Base-by-base conservation (phyloP, 2,113 vertebrate species). In the Orientallactaga bullata region DNA sequence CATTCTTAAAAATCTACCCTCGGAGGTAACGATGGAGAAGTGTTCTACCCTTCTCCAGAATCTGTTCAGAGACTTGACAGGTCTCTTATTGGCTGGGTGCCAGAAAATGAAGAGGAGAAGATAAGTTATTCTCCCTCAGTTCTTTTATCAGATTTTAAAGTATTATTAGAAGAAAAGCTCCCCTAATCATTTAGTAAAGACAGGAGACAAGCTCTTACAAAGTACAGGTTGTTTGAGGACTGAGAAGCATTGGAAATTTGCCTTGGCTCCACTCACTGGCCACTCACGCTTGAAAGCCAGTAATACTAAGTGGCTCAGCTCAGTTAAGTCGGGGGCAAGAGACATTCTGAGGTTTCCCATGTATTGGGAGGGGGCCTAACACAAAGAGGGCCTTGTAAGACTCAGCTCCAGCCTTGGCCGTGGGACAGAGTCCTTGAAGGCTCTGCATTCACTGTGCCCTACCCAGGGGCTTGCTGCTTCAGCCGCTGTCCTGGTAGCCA, bases 321-420 rank as follows among this genome's bases (percentile, higher is more conserved):
- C 96, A 97, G 97, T 79, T 94, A 78, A 77, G 95, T 96, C 81
- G 94, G 89, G 85, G 24, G 92, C 91, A 37, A 94, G 96, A 97
- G 96, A 96, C 72, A 81, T 97, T 96, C 96, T 97, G 85, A 78
- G 96, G 94, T 98, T 98, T 98, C 98, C 96, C 98, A 98, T 98
- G 97, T 97, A 83, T 96, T 94, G 90, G 90, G 98, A 97, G 97
- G 97, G 39, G 90, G 61, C 81, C 39, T 1, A 4, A 95, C 95
- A 98, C 98, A 98, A 98, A 98, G 98, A 97, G 13, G 96, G 94
- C 95, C 97, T 98, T 98, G 98, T 98, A 86, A 77, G 1, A 90
- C 30, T 55, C 20, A 65, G 47, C 91, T 74, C 83, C 24, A 61
- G 86, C 79, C 94, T 98, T 98, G 97, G 98, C 98, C 28, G 9